These are phyloP conservation scores for Labroides dimidiatus DNA, from an alignment of 2,797 vertebrate genomes.

Conservation along the genomic window DNA sequence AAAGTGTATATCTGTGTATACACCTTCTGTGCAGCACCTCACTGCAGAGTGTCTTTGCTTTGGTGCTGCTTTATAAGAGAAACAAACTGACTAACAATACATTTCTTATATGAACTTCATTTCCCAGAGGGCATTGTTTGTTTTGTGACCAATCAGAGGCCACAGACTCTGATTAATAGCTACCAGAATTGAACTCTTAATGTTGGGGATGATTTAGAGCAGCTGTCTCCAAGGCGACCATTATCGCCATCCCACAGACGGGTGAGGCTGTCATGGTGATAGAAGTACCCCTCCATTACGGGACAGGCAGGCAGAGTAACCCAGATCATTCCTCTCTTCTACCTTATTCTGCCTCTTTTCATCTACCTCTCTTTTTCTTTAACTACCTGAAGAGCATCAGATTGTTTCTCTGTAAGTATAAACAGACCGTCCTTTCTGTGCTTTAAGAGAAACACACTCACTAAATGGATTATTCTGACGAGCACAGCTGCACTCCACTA, in stretches of 20 bases:
- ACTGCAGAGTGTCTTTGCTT: too few species aligned
- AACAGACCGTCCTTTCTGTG: not conserved
- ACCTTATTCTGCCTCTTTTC: not conserved
- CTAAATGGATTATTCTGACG: not conserved
- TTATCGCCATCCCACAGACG: slow-evolving; percentile 44
- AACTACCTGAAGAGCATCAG: not conserved
- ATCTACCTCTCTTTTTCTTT: not conserved
- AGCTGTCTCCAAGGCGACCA: slow-evolving; percentile 36
- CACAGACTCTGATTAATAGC: slow-evolving; percentile 38
- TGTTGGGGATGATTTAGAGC: slow-evolving; percentile 43
- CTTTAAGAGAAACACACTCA: not conserved
- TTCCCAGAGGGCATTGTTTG: slow-evolving; percentile 14
- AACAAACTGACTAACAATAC: not conserved
- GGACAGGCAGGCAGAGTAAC: not conserved
- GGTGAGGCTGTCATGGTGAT: slow-evolving; percentile 39
- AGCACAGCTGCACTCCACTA: not conserved
- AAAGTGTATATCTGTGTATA: too few species aligned
- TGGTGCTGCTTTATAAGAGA: not conserved
- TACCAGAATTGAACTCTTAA: not conserved
- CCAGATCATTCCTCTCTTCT: not conserved
- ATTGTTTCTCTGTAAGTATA: not conserved
- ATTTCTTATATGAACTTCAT: not conserved
- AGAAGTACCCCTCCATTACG: slow-evolving; percentile 27
- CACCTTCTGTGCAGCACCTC: too few species aligned
- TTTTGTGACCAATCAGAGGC: slow-evolving; percentile 26